Evolutionary conservation across 2,888 invertebrate species (phyloP).

Genomic region (Himalopsyche japonica): DNA sequence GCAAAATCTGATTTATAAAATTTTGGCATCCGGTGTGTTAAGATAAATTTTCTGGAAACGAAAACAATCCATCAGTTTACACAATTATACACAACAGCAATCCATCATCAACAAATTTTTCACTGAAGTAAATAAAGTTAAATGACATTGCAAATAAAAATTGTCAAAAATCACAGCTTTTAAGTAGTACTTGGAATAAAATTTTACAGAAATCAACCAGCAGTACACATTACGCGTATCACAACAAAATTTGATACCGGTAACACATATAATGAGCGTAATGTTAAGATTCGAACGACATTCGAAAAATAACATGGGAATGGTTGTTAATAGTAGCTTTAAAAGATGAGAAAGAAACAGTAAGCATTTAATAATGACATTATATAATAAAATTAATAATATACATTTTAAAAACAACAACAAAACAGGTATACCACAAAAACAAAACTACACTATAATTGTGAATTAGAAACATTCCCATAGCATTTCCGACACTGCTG

Average conservation of each 20-base stretch:
- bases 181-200: too few relatives aligned
- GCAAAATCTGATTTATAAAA: too few relatives aligned
- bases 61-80: too few relatives aligned
- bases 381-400: neutral
- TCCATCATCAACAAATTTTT: too few relatives aligned
- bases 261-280: neutral
- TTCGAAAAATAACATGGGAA: neutral
- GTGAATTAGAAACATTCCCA: neutral
- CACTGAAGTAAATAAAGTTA: too few relatives aligned
- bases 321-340: neutral
- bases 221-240: too few relatives aligned
- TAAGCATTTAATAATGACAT: neutral
- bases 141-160: too few relatives aligned
- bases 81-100: too few relatives aligned
- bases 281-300: neutral
- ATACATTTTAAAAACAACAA: neutral
- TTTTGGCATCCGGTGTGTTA: too few relatives aligned
- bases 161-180: too few relatives aligned
- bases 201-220: too few relatives aligned
- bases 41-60: too few relatives aligned
- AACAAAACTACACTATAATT: neutral
- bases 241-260: neutral
- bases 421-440: neutral
- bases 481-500: neutral
- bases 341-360: neutral